A percentile compares a stretch with the other conserved stretches of the same genome.
phyloP scores from a whole-genome alignment of 2,888 invertebrate species.

The Cerceris ruficornis region DNA sequence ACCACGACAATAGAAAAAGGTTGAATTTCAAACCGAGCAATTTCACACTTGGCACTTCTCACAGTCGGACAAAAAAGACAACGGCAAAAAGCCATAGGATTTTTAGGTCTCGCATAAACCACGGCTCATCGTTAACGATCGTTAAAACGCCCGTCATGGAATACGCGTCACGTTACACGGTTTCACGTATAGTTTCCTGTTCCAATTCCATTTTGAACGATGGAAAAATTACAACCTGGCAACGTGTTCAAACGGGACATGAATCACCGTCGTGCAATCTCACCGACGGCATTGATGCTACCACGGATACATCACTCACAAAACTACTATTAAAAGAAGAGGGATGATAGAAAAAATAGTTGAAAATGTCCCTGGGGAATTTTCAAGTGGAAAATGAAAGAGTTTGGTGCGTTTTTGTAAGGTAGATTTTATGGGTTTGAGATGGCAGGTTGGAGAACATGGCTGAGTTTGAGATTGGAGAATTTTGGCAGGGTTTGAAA shows the following conservation, averaged over 20 bases:
- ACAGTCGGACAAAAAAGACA: too few species aligned
- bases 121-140: conserved; percentile 11
- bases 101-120: conserved; percentile 2
- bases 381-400: too few species aligned
- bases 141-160: conserved; percentile 8
- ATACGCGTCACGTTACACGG: conserved; percentile 12
- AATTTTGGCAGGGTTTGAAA: too few species aligned
- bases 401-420: too few species aligned
- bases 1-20: too few species aligned
- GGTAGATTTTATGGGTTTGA: too few species aligned
- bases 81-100: background rate
- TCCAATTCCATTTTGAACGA: conserved; percentile 20
- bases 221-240: conserved; percentile 14
- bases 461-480: too few species aligned
- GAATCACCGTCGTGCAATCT: conserved; percentile 8
- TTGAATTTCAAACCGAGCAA: too few species aligned
- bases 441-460: too few species aligned
- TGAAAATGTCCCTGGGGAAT: too few species aligned
- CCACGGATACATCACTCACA: background rate
- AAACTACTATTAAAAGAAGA: background rate
- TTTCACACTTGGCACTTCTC: too few species aligned
- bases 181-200: conserved; percentile 22
- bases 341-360: too few species aligned
- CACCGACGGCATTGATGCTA: background rate
- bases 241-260: background rate